These are phyloP conservation scores for Phyllostomus discolor DNA, from an alignment of 2,113 vertebrate genomes.

Conservation along the genomic window DNA sequence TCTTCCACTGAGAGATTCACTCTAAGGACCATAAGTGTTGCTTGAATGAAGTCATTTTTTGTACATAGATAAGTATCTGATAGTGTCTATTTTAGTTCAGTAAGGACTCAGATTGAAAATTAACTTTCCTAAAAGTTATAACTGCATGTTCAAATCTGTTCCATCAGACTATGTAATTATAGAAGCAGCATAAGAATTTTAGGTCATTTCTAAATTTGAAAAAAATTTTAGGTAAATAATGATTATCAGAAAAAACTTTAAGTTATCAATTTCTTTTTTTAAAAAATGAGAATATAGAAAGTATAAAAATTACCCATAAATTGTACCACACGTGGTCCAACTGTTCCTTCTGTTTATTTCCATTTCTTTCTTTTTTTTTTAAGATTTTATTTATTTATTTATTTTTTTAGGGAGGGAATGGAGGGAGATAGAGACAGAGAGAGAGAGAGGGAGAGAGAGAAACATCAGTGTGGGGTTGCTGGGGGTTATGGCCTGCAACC, in stretches of 20 bases:
- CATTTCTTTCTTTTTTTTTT: too few relatives aligned
- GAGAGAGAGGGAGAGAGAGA: too few relatives aligned
- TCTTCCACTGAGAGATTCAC: neutral
- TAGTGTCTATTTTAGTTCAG: neutral
- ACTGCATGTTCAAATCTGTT: neutral
- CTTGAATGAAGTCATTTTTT: neutral
- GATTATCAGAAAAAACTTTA: neutral
- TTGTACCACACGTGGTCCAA: neutral
- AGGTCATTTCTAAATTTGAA: neutral
- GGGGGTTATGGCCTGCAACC: too few relatives aligned
- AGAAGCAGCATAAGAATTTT: neutral
- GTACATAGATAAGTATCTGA: neutral
- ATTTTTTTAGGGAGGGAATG: too few relatives aligned
- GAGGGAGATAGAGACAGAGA: too few relatives aligned
- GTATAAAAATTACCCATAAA: neutral
- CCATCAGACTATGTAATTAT: neutral
- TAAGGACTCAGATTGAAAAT: neutral
- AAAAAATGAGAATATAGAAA: neutral
- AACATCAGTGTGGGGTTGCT: too few relatives aligned
- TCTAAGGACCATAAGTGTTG: neutral
- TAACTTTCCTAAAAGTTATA: neutral
- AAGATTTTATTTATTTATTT: too few relatives aligned
- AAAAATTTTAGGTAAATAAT: neutral
- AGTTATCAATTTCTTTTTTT: neutral
- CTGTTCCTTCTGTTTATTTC: neutral